Percentiles rank a stretch among this genome's conserved stretches.
Conservation (phyloP, 2,797 vertebrate genomes). For the Poecilia picta region DNA sequence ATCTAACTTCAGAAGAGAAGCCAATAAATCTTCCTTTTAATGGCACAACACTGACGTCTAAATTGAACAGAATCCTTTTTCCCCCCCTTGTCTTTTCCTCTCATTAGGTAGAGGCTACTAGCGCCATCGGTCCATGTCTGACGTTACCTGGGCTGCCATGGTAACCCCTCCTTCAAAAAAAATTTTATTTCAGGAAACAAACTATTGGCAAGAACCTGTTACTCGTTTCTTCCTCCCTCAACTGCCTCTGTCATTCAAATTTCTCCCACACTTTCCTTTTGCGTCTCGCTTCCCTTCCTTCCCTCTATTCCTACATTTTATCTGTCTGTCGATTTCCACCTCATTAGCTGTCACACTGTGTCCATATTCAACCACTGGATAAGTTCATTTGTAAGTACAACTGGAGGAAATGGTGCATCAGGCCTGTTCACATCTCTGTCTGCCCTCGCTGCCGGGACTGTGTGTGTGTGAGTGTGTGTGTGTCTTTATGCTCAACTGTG, state of each 20-base stretch:
- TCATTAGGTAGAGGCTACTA: constrained; percentile 44
- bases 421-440: constrained; percentile 56
- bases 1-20: background rate
- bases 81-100: constrained; percentile 8
- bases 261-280: constrained; percentile 19
- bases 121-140: constrained; percentile 56
- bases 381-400: constrained; percentile 66
- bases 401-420: constrained; percentile 59
- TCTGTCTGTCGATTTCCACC: constrained; percentile 44
- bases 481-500: background rate
- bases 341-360: constrained; percentile 64
- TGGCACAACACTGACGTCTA: background rate
- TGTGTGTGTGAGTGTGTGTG: background rate
- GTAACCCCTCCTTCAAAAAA: constrained; percentile 62
- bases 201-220: constrained; percentile 67
- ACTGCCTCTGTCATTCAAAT: constrained; percentile 10
- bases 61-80: constrained; percentile 9
- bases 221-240: constrained; percentile 36
- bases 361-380: constrained; percentile 53
- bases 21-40: background rate
- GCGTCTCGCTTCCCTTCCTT: constrained; percentile 8
- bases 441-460: constrained; percentile 39
- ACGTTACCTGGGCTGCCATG: constrained; percentile 77
- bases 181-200: constrained; percentile 72
- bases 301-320: constrained; percentile 40